Evolutionary conservation across 1,140 invertebrate species (phyloP).

Genomic region (Macrotrachela quadricornifera): DNA sequence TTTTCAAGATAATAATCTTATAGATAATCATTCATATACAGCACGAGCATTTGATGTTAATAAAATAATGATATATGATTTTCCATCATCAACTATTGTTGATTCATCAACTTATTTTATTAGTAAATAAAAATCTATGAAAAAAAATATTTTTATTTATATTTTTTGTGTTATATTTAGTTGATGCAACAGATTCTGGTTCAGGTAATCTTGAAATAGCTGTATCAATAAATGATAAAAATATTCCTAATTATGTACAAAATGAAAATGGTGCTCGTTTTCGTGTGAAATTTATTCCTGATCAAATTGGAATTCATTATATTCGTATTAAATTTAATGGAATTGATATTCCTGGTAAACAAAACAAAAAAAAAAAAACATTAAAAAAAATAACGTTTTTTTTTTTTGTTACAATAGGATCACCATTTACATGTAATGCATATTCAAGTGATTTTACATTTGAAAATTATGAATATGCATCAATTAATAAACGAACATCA

Average conservation of each 20-base stretch:
- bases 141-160: no score
- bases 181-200: background rate
- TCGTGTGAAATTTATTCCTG: background rate
- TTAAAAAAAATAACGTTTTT: no score
- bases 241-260: background rate
- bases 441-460: background rate
- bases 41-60: slow-evolving; percentile 82
- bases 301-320: background rate
- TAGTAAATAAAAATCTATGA: slow-evolving; percentile 41
- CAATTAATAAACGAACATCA: background rate
- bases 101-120: slow-evolving; percentile 76
- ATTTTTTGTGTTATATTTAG: background rate
- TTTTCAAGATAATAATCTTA: slow-evolving; percentile 51
- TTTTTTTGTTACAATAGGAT: background rate
- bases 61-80: slow-evolving; percentile 68
- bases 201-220: background rate
- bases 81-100: slow-evolving; percentile 53
- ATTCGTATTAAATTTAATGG: background rate
- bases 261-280: background rate
- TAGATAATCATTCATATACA: slow-evolving; percentile 76
- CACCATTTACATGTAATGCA: background rate
- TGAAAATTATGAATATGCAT: background rate
- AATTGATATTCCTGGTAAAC: background rate
- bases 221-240: background rate
- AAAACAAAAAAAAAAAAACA: background rate